phyloP scores from a whole-genome alignment of 2,797 vertebrate genomes.

The Eutrigla gurnardus region DNA sequence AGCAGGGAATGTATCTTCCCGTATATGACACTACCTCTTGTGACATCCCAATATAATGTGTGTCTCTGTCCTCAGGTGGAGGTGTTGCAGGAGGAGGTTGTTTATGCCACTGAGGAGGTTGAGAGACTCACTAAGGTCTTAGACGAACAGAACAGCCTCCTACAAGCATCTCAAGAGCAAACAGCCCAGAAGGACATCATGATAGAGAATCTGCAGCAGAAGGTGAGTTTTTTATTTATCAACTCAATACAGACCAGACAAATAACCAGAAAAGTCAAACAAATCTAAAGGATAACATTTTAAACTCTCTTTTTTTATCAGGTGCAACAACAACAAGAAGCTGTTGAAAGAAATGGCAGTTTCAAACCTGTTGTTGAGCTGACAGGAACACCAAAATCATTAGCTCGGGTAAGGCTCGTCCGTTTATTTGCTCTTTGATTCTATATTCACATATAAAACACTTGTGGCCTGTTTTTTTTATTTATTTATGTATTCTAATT shows the following conservation, averaged over 20 bases:
- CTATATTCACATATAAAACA: neutral
- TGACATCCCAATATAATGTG: neutral
- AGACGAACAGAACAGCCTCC: slow-evolving; percentile 86
- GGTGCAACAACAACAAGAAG: slow-evolving; percentile 78
- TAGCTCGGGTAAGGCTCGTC: slow-evolving; percentile 67
- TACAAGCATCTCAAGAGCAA: slow-evolving; percentile 88
- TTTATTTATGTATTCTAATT: neutral
- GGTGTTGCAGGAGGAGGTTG: slow-evolving; percentile 91
- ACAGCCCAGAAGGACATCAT: slow-evolving; percentile 81
- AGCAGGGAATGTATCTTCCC: no score
- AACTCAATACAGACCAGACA: neutral
- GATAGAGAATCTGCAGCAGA: slow-evolving; percentile 86
- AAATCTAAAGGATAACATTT: neutral
- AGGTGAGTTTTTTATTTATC: slow-evolving; percentile 77
- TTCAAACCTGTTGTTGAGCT: slow-evolving; percentile 41
- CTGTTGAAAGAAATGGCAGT: slow-evolving; percentile 61
- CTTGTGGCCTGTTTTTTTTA: neutral
- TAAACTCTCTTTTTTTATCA: slow-evolving; percentile 37
- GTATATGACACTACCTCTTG: no score
- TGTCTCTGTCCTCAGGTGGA: slow-evolving; percentile 83
- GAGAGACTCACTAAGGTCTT: slow-evolving; percentile 90
- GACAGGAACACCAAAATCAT: slow-evolving; percentile 71
- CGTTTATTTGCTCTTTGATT: neutral
- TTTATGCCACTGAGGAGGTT: slow-evolving; percentile 90
- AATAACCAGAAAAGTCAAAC: neutral